Conservation (phyloP, 2,113 vertebrate species). For the Lamprotornis superbus region DNA sequence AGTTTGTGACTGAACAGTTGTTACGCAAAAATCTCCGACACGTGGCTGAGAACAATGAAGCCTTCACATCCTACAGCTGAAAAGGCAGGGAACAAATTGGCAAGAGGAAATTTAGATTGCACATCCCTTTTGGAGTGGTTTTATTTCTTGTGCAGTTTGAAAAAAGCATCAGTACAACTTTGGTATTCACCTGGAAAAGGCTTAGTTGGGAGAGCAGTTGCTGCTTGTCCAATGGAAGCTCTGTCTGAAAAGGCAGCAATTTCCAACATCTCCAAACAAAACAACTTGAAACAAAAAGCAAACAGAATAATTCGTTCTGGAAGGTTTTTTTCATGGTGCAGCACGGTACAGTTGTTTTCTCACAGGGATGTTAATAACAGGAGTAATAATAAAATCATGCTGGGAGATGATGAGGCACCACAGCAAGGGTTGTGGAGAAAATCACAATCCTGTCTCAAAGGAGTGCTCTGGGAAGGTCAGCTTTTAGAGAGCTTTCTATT, state of each 20-base stretch:
- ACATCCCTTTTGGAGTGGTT: not conserved
- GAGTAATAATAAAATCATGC: not conserved
- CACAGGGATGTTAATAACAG: not conserved
- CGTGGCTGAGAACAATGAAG: not conserved
- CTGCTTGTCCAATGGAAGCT: not conserved
- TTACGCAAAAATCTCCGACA: not conserved
- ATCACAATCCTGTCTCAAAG: not conserved
- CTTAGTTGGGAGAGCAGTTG: not conserved
- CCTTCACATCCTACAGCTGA: not conserved
- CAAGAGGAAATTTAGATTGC: not conserved
- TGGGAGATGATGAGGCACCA: not conserved
- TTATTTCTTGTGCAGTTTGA: slow-evolving; percentile 7
- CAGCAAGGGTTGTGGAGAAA: not conserved
- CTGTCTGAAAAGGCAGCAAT: not conserved
- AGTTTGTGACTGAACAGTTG: not conserved
- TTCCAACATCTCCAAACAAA: not conserved
- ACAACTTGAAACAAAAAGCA: not conserved
- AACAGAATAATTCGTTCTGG: not conserved
- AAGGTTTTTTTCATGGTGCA: not conserved
- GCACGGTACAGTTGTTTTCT: not conserved
- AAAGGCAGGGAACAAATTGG: not conserved
- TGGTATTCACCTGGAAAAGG: slow-evolving; percentile 30
- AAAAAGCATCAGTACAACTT: slow-evolving; percentile 26
- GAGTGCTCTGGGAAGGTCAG: not conserved
- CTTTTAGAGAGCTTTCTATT: not conserved